Percentiles rank a stretch among this genome's conserved stretches.
These are phyloP conservation scores for Magallana nippona DNA, from an alignment of 2,888 invertebrate species.

Conservation along the genomic window DNA sequence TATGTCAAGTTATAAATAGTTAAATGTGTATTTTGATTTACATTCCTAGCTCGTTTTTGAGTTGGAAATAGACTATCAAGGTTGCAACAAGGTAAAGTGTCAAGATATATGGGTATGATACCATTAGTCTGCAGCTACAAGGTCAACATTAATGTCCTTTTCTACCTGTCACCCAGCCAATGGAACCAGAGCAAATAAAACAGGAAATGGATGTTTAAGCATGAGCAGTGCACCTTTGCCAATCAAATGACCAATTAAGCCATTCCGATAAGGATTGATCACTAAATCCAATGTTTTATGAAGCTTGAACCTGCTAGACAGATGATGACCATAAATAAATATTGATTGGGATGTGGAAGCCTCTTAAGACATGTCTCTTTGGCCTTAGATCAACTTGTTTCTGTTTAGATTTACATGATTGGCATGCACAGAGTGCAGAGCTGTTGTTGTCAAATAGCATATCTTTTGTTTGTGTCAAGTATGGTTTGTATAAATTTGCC, in stretches of 20 bases:
- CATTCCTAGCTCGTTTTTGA: too few species aligned
- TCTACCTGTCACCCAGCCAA: neutral
- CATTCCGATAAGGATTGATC: constrained; percentile 21
- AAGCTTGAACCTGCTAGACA: constrained; percentile 26
- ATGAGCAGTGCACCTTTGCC: constrained; percentile 11
- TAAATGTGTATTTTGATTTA: too few species aligned
- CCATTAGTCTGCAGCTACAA: too few species aligned
- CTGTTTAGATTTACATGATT: neutral
- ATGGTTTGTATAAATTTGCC: too few species aligned
- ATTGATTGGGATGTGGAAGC: neutral
- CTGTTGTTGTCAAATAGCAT: too few species aligned
- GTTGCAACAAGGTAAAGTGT: too few species aligned
- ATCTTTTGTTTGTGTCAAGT: too few species aligned
- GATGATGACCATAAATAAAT: constrained; percentile 24
- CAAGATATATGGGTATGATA: too few species aligned
- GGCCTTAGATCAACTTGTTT: constrained; percentile 19
- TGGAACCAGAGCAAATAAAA: neutral
- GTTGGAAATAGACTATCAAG: too few species aligned
- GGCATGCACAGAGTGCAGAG: neutral
- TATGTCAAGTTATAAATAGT: too few species aligned
- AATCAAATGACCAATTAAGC: constrained; percentile 32
- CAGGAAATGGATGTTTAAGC: constrained; percentile 21
- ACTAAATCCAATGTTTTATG: constrained; percentile 35
- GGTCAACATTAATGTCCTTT: too few species aligned
- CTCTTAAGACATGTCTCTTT: constrained; percentile 7